Percentiles rank a stretch among this genome's conserved stretches.
Conservation (phyloP, 2,888 invertebrate genomes). For the Podotricha telesiphe region DNA sequence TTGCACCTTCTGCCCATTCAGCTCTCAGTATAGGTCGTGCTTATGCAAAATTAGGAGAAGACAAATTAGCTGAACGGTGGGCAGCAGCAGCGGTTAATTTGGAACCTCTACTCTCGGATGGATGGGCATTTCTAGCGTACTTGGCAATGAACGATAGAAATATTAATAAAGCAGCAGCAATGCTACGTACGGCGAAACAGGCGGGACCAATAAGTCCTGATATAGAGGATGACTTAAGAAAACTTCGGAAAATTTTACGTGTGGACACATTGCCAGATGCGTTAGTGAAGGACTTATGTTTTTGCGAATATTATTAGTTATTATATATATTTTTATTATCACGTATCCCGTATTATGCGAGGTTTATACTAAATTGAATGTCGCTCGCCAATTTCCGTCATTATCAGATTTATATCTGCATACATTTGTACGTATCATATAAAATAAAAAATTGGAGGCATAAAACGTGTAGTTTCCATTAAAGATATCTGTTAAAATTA, state of each 20-base stretch:
- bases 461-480: constrained; percentile 29
- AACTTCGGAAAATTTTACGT: constrained; percentile 55
- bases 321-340: not conserved
- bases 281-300: constrained; percentile 65
- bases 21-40: constrained; percentile 67
- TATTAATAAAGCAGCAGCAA: constrained; percentile 61
- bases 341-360: not conserved
- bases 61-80: constrained; percentile 69
- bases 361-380: not conserved
- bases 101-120: constrained; percentile 71
- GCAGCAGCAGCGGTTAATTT: constrained; percentile 65
- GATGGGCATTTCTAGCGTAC: constrained; percentile 71
- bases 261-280: constrained; percentile 61
- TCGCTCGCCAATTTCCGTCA: not conserved
- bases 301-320: constrained; percentile 59
- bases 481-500: constrained; percentile 17
- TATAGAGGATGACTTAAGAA: constrained; percentile 61
- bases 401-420: not conserved
- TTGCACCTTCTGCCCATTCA: constrained; percentile 65
- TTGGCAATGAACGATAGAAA: constrained; percentile 64
- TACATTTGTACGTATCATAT: not conserved
- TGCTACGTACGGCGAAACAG: constrained; percentile 71
- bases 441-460: not conserved
- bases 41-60: constrained; percentile 59
- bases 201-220: constrained; percentile 65